Base-by-base conservation (phyloP, 37 sponge, comb jelly and placozoan genomes). In the Diacarnus erythraeanus region DNA sequence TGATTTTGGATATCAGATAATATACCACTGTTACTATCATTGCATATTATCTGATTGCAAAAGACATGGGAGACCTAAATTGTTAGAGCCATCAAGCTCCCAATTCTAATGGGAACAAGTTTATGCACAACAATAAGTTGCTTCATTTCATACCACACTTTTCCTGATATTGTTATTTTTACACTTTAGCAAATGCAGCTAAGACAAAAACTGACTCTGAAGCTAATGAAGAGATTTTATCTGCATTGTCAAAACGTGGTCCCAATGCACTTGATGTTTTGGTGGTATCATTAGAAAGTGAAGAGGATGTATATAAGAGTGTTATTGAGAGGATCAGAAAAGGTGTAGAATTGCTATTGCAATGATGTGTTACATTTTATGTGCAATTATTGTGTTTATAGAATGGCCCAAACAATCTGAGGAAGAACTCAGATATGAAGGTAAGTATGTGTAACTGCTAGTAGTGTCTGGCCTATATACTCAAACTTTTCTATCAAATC, bases 241-340 rank as follows among this genome's bases (percentile, higher is more conserved):
- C 59, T 22, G 81, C 81, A 3, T 51, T 87, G 22, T 60, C 57
- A 9, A 38, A 76, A 9, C 66, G 81, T 21, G 81, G 80, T 18
- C 69, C 76, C 0, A 25, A 67, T 59, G 68, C 38, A 18, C 77
- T 87, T 26, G 81, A 87, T 43, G 60, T 44, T 18, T 60, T 87
- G 17, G 36, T 87, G 36, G 77, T 76, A 51, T 36, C 61, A 1
- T 41, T 87, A 44, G 37, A 74, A 39, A 81, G 44, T 20, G 76
- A 87, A 57, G 77, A 81, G 3, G 79, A 71, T 9, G 81, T 77
- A 3, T 27, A 87, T 38, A 39, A 34, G 1, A 51, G 40, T 27
- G 59, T 87, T 57, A 87, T 87, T 38, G 56, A n/a, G 3, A 80
- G 59, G 41, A 87, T 87, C 23, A 75, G 81, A 33, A 56, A 54